phyloP scores from a whole-genome alignment of 2,888 invertebrate genomes.

The Trisateles emortualis region DNA sequence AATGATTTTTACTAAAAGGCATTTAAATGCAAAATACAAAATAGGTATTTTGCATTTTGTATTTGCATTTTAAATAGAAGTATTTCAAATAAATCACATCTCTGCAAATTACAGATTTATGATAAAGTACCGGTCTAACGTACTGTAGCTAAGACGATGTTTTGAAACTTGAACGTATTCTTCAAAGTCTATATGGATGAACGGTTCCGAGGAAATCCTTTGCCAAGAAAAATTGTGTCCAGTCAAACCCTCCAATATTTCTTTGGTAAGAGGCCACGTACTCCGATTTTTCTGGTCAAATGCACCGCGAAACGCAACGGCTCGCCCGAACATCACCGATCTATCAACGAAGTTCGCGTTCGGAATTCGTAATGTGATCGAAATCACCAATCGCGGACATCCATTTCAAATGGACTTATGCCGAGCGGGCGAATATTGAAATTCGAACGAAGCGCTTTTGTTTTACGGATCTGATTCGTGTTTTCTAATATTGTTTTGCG shows the following conservation, averaged over 20 bases:
- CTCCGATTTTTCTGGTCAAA: constrained; percentile 82
- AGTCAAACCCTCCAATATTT: constrained; percentile 49
- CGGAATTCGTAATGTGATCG: constrained; percentile 77
- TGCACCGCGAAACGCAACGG: constrained; percentile 66
- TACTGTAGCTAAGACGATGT: no score
- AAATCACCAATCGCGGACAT: constrained; percentile 75
- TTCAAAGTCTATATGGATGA: constrained; percentile 13
- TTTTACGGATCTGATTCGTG: constrained; percentile 69
- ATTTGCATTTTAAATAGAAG: no score
- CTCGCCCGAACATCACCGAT: constrained; percentile 74
- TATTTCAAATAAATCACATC: no score
- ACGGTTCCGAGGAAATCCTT: constrained; percentile 9
- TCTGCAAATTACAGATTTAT: no score
- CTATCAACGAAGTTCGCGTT: constrained; percentile 78
- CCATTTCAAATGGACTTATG: constrained; percentile 73
- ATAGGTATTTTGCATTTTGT: no score
- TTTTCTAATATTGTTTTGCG: constrained; percentile 32
- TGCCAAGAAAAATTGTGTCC: constrained; percentile 38
- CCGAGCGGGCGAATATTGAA: constrained; percentile 67
- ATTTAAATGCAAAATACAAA: no score
- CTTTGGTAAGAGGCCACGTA: constrained; percentile 64
- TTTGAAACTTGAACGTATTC: constrained; percentile 2
- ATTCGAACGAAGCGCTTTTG: constrained; percentile 70
- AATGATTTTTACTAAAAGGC: no score
- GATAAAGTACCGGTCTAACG: no score